Evolutionary conservation across 2,113 vertebrate species (phyloP).

Genomic region (Geococcyx californianus): DNA sequence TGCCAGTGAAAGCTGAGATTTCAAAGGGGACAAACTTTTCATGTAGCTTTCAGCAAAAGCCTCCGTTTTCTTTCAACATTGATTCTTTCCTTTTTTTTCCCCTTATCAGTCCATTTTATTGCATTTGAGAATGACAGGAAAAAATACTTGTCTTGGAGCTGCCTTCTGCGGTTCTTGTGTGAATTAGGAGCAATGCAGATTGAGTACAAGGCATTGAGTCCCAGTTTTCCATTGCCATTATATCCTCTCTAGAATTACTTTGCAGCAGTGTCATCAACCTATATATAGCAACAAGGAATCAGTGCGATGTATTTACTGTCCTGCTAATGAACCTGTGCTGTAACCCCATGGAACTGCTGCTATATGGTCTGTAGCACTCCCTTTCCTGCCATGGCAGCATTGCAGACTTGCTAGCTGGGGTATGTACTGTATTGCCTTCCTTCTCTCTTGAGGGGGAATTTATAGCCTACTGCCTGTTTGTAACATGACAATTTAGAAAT

Average conservation of each 20-base stretch:
- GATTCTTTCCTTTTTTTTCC: background rate
- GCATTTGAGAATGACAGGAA: background rate
- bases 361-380: fast-evolving
- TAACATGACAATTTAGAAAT: constrained; percentile 41
- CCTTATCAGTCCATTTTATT: background rate
- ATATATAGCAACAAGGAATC: background rate
- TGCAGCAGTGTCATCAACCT: background rate
- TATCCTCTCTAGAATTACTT: background rate
- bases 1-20: background rate
- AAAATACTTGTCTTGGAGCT: background rate
- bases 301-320: fast-evolving
- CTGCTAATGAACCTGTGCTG: background rate
- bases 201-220: background rate
- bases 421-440: background rate
- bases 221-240: background rate
- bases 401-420: background rate
- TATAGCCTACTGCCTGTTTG: constrained; percentile 26
- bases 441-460: background rate
- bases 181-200: background rate
- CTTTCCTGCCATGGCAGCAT: background rate
- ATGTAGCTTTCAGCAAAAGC: background rate
- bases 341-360: background rate
- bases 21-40: background rate
- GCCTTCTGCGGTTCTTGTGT: background rate
- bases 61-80: background rate